phyloP scores from a whole-genome alignment of 2,888 invertebrate genomes.

The Panzeria rudis region DNA sequence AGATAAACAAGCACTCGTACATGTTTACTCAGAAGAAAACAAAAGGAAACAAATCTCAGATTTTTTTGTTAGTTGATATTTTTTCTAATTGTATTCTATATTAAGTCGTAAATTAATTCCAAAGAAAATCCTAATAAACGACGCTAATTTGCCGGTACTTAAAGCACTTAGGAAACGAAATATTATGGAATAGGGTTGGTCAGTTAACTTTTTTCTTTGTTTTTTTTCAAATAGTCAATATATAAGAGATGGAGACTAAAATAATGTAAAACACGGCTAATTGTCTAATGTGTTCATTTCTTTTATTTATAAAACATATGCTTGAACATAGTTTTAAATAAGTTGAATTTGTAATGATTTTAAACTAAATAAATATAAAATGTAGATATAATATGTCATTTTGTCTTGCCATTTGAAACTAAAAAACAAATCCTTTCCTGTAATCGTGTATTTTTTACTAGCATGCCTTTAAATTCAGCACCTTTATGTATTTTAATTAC shows the following conservation, averaged over 20 bases:
- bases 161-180: conserved; percentile 65
- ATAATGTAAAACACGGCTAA: conserved; percentile 47
- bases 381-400: too few species aligned
- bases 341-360: not conserved
- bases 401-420: too few species aligned
- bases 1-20: conserved; percentile 58
- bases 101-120: conserved; percentile 74
- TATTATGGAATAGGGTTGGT: conserved; percentile 55
- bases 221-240: not conserved
- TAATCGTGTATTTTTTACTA: too few species aligned
- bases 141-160: conserved; percentile 74
- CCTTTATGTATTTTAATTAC: too few species aligned
- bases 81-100: conserved; percentile 70
- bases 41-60: conserved; percentile 72
- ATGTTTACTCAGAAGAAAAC: conserved; percentile 56
- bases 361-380: not conserved
- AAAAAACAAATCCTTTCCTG: too few species aligned
- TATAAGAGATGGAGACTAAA: not conserved
- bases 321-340: not conserved
- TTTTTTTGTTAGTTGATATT: conserved; percentile 50
- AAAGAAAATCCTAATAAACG: conserved; percentile 77
- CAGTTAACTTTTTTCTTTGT: conserved; percentile 41
- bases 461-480: too few species aligned
- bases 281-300: conserved; percentile 47
- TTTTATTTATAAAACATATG: not conserved